Conservation (phyloP, 2,113 vertebrate genomes). For the Grammomys dolichurus region DNA sequence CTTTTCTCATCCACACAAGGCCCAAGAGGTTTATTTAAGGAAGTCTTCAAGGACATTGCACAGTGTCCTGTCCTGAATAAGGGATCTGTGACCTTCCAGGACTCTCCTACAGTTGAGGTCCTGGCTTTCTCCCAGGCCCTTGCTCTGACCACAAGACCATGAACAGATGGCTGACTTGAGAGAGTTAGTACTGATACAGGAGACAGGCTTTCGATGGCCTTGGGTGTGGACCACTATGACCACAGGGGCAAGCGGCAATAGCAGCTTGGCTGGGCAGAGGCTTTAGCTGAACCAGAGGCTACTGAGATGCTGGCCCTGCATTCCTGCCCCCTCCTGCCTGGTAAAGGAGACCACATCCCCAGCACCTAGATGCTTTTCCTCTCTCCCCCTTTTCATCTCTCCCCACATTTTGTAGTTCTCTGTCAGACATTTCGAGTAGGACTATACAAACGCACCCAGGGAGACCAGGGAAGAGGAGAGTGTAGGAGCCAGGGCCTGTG, state of each 20-base stretch:
- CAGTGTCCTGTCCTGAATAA: background rate
- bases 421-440: background rate
- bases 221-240: constrained; percentile 46
- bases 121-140: constrained; percentile 44
- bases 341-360: background rate
- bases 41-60: background rate
- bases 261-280: background rate
- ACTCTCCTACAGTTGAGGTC: background rate
- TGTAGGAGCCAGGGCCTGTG: background rate
- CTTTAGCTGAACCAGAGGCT: background rate
- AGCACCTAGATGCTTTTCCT: background rate
- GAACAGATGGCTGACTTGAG: background rate
- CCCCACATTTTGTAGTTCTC: background rate
- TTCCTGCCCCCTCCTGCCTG: background rate
- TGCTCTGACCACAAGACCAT: constrained; percentile 30
- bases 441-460: background rate
- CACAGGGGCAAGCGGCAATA: background rate
- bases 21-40: background rate
- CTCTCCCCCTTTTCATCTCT: background rate
- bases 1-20: background rate
- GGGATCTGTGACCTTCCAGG: background rate
- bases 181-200: background rate
- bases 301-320: background rate
- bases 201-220: background rate
- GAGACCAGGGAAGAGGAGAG: accelerated